Percentiles rank a stretch among this genome's conserved stretches.
phyloP scores from a whole-genome alignment of 2,888 invertebrate genomes.

The Meghimatium bilineatum region DNA sequence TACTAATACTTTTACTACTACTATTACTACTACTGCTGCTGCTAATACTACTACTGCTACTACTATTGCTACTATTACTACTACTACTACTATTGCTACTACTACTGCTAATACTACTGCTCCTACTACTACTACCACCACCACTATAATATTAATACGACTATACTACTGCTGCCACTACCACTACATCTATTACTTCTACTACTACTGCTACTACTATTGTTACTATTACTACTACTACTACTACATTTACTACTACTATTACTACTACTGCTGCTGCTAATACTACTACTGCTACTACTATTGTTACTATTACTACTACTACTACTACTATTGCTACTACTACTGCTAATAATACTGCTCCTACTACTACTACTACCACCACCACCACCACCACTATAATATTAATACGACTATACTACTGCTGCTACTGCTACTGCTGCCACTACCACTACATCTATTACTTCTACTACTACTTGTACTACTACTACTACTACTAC shows the following conservation, averaged over 20 bases:
- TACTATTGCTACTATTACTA: too few species aligned
- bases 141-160: not conserved
- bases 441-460: not conserved
- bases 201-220: too few species aligned
- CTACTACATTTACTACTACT: not conserved
- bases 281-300: too few species aligned
- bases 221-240: too few species aligned
- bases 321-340: not conserved
- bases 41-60: too few species aligned
- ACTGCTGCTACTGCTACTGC: not conserved
- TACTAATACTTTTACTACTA: too few species aligned
- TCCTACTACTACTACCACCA: not conserved
- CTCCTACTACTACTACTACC: not conserved
- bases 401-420: not conserved
- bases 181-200: too few species aligned
- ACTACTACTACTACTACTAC: not conserved
- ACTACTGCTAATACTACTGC: not conserved
- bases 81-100: not conserved
- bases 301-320: too few species aligned
- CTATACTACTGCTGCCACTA: not conserved
- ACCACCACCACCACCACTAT: too few species aligned
- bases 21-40: too few species aligned
- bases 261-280: not conserved
- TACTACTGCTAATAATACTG: not conserved
- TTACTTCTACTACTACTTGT: not conserved